Percentiles rank a stretch among this genome's conserved stretches.
These are phyloP conservation scores for Bombus difficillimus DNA, from an alignment of 1,140 invertebrate genomes.

Conservation along the genomic window DNA sequence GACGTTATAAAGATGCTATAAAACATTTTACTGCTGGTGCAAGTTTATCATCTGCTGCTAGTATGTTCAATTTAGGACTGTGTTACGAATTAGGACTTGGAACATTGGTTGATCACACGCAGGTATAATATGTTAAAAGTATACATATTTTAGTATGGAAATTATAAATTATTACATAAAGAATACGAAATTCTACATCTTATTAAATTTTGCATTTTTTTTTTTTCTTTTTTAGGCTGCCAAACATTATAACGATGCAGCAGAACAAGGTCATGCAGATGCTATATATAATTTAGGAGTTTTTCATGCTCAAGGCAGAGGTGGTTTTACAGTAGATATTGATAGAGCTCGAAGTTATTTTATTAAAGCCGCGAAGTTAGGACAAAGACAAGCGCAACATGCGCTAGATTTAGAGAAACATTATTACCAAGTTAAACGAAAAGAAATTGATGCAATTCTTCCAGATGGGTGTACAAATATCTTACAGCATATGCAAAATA, in stretches of 20 bases:
- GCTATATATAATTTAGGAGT: conserved; percentile 86
- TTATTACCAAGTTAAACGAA: conserved; percentile 26
- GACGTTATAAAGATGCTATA: conserved; percentile 76
- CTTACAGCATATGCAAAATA: conserved; percentile 8
- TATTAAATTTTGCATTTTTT: conserved; percentile 50
- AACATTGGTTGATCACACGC: conserved; percentile 83
- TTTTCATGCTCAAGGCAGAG: conserved; percentile 85
- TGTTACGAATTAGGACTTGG: conserved; percentile 86
- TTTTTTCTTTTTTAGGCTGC: conserved; percentile 82
- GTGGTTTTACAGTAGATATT: conserved; percentile 81
- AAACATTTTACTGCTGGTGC: conserved; percentile 82
- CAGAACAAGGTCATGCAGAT: conserved; percentile 84
- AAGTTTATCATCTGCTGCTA: conserved; percentile 83
- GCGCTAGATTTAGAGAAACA: conserved; percentile 79
- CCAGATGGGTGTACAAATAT: neutral
- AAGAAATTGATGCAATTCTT: neutral
- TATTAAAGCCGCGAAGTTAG: conserved; percentile 84
- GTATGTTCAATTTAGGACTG: conserved; percentile 85
- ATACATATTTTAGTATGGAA: neutral
- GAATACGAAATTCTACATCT: neutral
- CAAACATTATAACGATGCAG: conserved; percentile 84
- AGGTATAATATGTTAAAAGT: conserved; percentile 75
- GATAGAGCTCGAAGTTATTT: conserved; percentile 82
- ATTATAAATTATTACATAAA: conserved; percentile 24
- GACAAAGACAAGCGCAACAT: conserved; percentile 83